Evolutionary conservation across 2,888 invertebrate genomes (phyloP).

Genomic region (Leucophenga maculata): DNA sequence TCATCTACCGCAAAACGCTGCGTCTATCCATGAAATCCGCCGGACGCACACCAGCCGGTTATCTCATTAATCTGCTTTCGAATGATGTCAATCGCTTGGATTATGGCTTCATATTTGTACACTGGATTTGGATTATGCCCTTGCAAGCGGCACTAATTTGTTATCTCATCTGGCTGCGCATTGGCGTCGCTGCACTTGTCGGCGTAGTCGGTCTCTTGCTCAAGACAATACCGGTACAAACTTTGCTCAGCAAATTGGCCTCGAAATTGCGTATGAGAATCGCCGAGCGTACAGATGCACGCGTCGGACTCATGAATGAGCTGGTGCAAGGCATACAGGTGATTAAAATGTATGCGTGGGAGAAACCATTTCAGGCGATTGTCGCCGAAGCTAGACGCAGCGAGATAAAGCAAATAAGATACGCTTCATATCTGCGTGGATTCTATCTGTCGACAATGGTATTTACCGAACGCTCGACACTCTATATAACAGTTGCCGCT

Average conservation of each 20-base stretch:
- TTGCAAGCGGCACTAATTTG: constrained; percentile 78
- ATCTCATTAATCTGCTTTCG: constrained; percentile 92
- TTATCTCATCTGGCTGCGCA: constrained; percentile 83
- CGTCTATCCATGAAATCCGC: constrained; percentile 80
- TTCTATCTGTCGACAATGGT: constrained; percentile 81
- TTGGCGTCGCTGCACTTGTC: constrained; percentile 82
- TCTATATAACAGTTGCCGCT: constrained; percentile 85
- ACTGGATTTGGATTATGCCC: constrained; percentile 92
- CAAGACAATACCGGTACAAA: constrained; percentile 87
- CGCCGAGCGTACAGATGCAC: constrained; percentile 88
- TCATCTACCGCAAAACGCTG: constrained; percentile 75
- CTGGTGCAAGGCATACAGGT: constrained; percentile 94
- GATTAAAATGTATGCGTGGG: constrained; percentile 98
- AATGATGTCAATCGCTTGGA: constrained; percentile 96
- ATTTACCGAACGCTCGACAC: constrained; percentile 87
- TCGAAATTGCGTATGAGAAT: constrained; percentile 79
- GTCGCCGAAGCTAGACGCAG: constrained; percentile 83
- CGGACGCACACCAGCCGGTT: constrained; percentile 84
- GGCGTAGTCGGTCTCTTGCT: constrained; percentile 86
- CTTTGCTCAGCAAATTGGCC: constrained; percentile 68
- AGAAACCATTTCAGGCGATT: constrained; percentile 89
- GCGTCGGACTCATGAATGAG: constrained; percentile 95
- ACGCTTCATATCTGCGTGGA: constrained; percentile 79
- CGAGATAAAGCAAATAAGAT: constrained; percentile 77
- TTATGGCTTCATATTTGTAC: constrained; percentile 84